Conservation (phyloP, 2,888 invertebrate species). For the Branchinecta sandiegonensis region DNA sequence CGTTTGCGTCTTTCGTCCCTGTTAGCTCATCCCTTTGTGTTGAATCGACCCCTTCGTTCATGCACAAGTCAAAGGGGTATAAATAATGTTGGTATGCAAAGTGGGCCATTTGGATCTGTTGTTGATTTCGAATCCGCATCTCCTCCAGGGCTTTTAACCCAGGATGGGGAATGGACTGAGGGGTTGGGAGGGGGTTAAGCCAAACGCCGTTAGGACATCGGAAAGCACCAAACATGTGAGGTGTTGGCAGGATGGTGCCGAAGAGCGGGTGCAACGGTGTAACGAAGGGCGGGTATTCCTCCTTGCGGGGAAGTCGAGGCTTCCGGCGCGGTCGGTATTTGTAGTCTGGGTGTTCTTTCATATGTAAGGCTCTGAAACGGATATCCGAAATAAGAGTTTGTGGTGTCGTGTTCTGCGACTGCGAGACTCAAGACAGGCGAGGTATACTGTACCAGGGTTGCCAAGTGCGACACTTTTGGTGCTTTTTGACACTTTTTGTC, state of each 20-base stretch:
- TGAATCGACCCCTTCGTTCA: too few species aligned
- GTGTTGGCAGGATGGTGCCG: constrained; percentile 23
- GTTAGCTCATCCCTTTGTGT: too few species aligned
- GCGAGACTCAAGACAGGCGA: background rate
- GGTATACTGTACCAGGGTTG: background rate
- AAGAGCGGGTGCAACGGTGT: background rate
- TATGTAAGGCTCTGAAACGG: constrained; percentile 62
- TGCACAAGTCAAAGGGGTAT: too few species aligned
- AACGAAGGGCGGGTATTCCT: constrained; percentile 41
- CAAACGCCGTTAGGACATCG: constrained; percentile 37
- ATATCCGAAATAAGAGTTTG: background rate
- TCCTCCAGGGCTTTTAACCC: background rate
- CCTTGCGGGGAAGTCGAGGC: constrained; percentile 68
- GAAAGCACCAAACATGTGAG: constrained; percentile 33
- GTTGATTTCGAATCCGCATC: background rate
- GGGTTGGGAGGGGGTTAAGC: constrained; percentile 33
- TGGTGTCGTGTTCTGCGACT: background rate
- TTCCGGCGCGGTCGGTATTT: constrained; percentile 69
- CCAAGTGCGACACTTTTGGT: too few species aligned
- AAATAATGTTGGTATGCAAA: background rate
- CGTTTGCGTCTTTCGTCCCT: too few species aligned
- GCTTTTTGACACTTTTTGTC: too few species aligned
- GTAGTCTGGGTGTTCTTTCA: constrained; percentile 87
- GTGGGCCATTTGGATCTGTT: constrained; percentile 1
- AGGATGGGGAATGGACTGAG: background rate